Conservation (phyloP, 2,113 vertebrate species). For the Phrynosoma platyrhinos region DNA sequence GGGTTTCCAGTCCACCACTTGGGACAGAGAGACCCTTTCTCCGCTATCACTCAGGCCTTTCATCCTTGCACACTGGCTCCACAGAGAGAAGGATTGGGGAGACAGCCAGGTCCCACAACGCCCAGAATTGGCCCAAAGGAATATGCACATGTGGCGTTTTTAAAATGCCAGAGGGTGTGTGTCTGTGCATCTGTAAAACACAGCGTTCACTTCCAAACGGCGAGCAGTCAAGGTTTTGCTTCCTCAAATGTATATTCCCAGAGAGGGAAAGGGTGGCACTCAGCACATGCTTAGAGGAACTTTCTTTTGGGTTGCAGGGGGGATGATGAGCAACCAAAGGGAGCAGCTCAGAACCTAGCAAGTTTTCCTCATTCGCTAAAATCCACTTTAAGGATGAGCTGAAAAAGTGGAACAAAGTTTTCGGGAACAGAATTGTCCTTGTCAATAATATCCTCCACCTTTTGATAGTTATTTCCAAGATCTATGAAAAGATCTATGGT, state of each 20-base stretch:
- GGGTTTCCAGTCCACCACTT: slow-evolving; percentile 17
- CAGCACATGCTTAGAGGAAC: not conserved
- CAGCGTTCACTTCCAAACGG: not conserved
- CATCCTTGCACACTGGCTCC: slow-evolving; percentile 14
- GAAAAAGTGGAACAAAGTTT: not conserved
- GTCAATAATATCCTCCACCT: not conserved
- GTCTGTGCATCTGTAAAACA: not conserved
- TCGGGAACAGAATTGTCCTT: not conserved
- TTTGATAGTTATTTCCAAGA: not conserved
- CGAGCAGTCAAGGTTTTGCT: not conserved
- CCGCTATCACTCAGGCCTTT: slow-evolving; percentile 17
- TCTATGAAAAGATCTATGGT: not conserved
- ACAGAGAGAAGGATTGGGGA: not conserved
- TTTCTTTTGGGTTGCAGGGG: not conserved
- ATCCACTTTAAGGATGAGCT: not conserved
- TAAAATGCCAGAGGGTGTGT: not conserved
- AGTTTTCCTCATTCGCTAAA: not conserved
- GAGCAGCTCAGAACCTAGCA: not conserved
- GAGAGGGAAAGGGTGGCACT: not conserved
- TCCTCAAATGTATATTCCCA: not conserved
- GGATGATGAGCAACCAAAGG: no score
- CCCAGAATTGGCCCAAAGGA: not conserved
- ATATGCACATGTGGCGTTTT: not conserved
- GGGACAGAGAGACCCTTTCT: slow-evolving; percentile 28
- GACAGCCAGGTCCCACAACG: not conserved